A percentile compares a stretch with the other conserved stretches of the same genome.
These are phyloP conservation scores for Cybosia mesomella DNA, from an alignment of 2,888 invertebrate species.

Conservation along the genomic window DNA sequence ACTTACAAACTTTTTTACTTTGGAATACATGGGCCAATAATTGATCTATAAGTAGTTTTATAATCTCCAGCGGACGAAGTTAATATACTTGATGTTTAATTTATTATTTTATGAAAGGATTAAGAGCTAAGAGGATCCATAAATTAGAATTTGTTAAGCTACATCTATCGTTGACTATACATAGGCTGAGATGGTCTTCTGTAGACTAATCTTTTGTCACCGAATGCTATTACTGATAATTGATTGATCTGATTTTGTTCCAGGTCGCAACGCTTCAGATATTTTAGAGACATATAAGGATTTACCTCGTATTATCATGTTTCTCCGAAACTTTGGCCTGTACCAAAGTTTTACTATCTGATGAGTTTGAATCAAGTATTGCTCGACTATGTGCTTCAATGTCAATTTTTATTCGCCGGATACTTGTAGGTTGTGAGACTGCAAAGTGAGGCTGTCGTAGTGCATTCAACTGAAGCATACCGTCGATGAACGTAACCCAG, in stretches of 20 bases:
- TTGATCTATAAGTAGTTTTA: too few species aligned
- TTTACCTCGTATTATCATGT: constrained; percentile 35
- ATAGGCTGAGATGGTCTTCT: neutral
- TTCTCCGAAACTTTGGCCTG: constrained; percentile 31
- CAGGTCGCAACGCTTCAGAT: neutral
- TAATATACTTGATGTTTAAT: too few species aligned
- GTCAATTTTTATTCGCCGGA: constrained; percentile 45
- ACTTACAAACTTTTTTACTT: too few species aligned
- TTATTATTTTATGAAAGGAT: too few species aligned
- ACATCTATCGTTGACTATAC: too few species aligned
- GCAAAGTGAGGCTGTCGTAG: constrained; percentile 87
- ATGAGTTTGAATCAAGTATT: neutral
- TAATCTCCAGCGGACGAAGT: too few species aligned
- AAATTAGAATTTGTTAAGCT: too few species aligned
- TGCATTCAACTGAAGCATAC: constrained; percentile 91
- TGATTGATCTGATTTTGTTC: neutral
- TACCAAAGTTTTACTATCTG: constrained; percentile 17
- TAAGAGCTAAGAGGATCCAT: too few species aligned
- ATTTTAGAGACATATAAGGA: neutral
- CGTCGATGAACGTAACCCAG: constrained; percentile 90
- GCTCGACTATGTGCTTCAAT: constrained; percentile 29
- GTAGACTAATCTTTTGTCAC: neutral
- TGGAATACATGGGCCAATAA: too few species aligned
- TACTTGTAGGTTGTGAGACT: constrained; percentile 87
- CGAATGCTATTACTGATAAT: neutral